Conservation (phyloP, 2,888 invertebrate species). For the Chrysolina americana region DNA sequence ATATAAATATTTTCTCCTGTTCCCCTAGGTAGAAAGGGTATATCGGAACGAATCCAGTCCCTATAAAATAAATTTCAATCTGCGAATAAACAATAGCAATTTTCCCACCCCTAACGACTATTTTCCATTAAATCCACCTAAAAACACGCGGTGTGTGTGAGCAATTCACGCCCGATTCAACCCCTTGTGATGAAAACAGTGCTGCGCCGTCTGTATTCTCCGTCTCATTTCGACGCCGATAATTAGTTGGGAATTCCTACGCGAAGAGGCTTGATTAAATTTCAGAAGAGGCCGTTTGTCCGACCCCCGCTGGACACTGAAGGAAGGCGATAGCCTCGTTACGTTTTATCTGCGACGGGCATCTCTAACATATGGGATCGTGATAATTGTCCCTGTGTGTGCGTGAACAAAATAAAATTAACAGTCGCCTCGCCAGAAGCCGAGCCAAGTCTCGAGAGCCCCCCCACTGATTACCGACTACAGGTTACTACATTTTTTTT, state of each 20-base stretch:
- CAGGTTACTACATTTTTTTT: not conserved
- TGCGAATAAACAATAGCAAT: conserved; percentile 38
- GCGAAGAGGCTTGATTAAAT: conserved; percentile 23
- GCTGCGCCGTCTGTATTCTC: not conserved
- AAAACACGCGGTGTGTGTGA: conserved; percentile 37
- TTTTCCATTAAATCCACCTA: conserved; percentile 43
- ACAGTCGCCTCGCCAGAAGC: conserved; percentile 4
- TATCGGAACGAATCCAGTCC: not conserved
- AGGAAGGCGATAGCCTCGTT: conserved; percentile 29
- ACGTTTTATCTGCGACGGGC: conserved; percentile 34
- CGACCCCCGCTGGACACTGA: conserved; percentile 24
- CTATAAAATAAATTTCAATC: conserved; percentile 37
- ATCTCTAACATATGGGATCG: conserved; percentile 30
- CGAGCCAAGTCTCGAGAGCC: not conserved
- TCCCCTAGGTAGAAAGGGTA: conserved; percentile 10
- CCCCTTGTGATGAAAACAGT: not conserved
- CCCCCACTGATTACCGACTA: not conserved
- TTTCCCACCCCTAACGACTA: conserved; percentile 42
- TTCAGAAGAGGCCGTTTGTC: conserved; percentile 27
- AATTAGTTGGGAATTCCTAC: conserved; percentile 13
- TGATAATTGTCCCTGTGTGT: conserved; percentile 28
- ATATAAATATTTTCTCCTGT: too few relatives aligned
- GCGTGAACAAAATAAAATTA: conserved; percentile 19
- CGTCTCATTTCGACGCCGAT: conserved; percentile 8
- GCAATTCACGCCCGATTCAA: conserved; percentile 26